phyloP scores from a whole-genome alignment of 2,888 invertebrate genomes.

The Drosophila villosipedis region DNA sequence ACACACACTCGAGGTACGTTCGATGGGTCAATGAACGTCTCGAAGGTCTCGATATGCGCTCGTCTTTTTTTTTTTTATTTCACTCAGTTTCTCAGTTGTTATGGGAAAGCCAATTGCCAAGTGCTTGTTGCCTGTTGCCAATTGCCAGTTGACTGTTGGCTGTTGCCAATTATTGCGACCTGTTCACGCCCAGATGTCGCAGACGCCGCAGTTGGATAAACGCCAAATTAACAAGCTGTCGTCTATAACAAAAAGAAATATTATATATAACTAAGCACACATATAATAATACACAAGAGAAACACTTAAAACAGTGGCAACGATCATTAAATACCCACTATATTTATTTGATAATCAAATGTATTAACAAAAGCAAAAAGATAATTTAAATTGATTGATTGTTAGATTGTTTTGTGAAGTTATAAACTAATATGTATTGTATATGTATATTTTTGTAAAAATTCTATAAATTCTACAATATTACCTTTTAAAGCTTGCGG shows the following conservation, averaged over 20 bases:
- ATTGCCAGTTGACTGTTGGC: constrained; percentile 36
- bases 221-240: constrained; percentile 63
- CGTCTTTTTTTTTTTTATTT: neutral
- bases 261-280: constrained; percentile 19
- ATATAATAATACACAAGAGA: neutral
- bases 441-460: neutral
- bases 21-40: constrained; percentile 68
- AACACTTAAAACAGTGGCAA: rapidly evolving
- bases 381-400: neutral
- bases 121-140: constrained; percentile 41
- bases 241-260: constrained; percentile 23
- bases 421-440: neutral
- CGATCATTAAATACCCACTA: constrained; percentile 2
- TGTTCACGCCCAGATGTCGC: constrained; percentile 45
- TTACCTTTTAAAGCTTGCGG: neutral
- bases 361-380: too few relatives aligned
- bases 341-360: too few relatives aligned
- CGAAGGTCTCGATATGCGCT: constrained; percentile 8
- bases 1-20: neutral
- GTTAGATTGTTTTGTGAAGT: neutral
- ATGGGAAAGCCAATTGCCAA: constrained; percentile 61
- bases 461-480: neutral
- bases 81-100: constrained; percentile 3
- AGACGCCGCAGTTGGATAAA: constrained; percentile 30
- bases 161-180: constrained; percentile 55